These are phyloP conservation scores for Rhineura floridana DNA, from an alignment of 2,113 vertebrate species.

Conservation along the genomic window DNA sequence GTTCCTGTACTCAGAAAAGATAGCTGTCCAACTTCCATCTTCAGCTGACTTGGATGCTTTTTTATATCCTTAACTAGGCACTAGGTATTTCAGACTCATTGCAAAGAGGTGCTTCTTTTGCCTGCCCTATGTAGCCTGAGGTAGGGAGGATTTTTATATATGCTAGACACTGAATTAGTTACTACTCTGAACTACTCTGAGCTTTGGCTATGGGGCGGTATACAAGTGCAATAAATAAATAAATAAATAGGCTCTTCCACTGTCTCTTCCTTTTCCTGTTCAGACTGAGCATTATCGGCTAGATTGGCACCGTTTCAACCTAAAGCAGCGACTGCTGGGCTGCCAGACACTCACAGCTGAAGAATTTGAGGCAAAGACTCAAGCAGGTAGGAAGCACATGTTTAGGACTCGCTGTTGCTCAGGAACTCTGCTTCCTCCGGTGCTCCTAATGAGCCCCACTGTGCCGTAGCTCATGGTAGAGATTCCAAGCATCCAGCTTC, in stretches of 20 bases:
- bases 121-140: neutral
- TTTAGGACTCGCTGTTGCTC: neutral
- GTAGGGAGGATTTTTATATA: neutral
- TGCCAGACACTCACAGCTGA: slow-evolving; percentile 73
- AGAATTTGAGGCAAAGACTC: slow-evolving; percentile 88
- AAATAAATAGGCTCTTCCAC: too few species aligned
- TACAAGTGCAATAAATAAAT: too few species aligned
- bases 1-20: neutral
- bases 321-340: slow-evolving; percentile 86
- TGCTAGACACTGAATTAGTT: neutral
- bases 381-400: slow-evolving; percentile 68
- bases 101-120: neutral
- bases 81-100: neutral
- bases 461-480: neutral
- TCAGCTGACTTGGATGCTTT: neutral
- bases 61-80: neutral
- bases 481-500: neutral
- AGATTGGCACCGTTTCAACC: slow-evolving; percentile 97
- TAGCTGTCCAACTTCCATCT: neutral
- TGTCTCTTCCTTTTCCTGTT: neutral
- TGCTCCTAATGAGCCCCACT: neutral
- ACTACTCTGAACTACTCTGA: neutral
- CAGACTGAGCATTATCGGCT: slow-evolving; percentile 94
- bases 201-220: too few species aligned
- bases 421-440: neutral